phyloP scores from a whole-genome alignment of 2,888 invertebrate species.

The Tipula confusa region DNA sequence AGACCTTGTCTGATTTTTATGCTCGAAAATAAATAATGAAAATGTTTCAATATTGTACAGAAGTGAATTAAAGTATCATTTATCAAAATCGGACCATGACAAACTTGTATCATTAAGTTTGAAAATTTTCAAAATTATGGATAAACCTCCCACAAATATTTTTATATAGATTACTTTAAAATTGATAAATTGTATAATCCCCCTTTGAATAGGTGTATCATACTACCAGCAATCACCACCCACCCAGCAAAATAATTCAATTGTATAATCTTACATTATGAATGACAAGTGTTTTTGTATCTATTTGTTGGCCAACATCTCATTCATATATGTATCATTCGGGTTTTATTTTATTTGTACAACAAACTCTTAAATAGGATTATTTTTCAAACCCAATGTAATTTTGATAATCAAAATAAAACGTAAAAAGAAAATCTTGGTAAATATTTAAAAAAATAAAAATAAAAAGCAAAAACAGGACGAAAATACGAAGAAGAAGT shows the following conservation, averaged over 20 bases:
- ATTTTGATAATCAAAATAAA: not conserved
- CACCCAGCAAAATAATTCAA: not conserved
- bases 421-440: not conserved
- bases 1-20: too few species aligned
- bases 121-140: too few species aligned
- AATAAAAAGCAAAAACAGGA: not conserved
- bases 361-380: not conserved
- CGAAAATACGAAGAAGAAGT: not conserved
- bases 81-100: too few species aligned
- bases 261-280: not conserved
- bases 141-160: too few species aligned
- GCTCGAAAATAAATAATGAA: too few species aligned
- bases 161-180: too few species aligned
- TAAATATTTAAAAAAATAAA: slow-evolving; percentile 25
- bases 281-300: not conserved
- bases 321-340: not conserved
- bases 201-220: too few species aligned
- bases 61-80: too few species aligned
- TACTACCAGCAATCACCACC: too few species aligned
- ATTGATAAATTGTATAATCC: not conserved
- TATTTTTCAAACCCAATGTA: not conserved
- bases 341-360: not conserved
- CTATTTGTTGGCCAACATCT: not conserved
- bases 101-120: too few species aligned
- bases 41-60: too few species aligned